Base-by-base conservation (phyloP, 2,888 invertebrate species). In the Lasioglossum pauxillum region DNA sequence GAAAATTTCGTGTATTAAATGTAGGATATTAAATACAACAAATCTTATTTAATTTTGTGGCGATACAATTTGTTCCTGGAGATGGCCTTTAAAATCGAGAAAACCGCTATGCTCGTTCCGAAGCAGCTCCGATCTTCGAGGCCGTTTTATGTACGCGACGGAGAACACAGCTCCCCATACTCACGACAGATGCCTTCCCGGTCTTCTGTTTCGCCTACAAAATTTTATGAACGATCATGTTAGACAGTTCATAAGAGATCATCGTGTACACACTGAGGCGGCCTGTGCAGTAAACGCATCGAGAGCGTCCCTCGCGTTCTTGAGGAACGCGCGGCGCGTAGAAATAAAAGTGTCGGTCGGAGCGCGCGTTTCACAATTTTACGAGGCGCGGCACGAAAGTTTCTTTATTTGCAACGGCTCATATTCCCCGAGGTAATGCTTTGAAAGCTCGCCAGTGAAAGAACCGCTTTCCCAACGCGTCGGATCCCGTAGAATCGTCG, bases 361-460 rank as follows among this genome's bases (percentile, higher is more conserved):
- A 27, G 69, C 85, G 73, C 19, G 73, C 57, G 75, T 85, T 86
- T 85, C 85, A 81, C 81, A 78, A 78, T 86, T 86, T 80, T 86
- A 78, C 81, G 71, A 72, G 53, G 27, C 53, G 23, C 75, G 73
- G 31, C 74, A 81, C 71, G 78, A 86, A 74, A 86, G 87, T 76
- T 82, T 79, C 69, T 82, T 82, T 77, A 86, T 86, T 78, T 49
- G 60, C 86, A 44, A 57, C 86, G 72, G 74, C 23, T 76, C 81
- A n/a, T 78, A 71, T 73, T 86, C 72, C 79, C 75, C 78, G 72
- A 71, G 72, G 41, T 75, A 69, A 57, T 81, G 44, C 75, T 16
- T 46, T 19, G 75, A 75, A 76, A 78, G 82, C 75, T 74, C 46
- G 46, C n/a, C 67, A 53, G 82, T 72, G 82, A 82, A 82, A 86